Evolutionary conservation across 2,888 invertebrate species (phyloP), one percentile per base, ranked within the genome.

Genomic region (Scotopteryx bipunctaria): DNA sequence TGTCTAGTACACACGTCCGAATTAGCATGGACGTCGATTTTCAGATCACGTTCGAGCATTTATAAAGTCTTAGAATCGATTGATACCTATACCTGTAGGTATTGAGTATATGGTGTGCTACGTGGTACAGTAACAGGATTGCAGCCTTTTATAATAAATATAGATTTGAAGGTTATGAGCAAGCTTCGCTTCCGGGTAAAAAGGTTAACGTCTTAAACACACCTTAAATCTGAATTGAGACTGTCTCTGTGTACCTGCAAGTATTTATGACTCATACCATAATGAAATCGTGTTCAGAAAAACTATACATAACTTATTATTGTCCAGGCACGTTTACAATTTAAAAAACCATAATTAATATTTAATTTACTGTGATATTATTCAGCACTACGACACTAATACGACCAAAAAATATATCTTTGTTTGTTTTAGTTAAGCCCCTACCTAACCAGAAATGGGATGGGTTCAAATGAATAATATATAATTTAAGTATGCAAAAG

Each of bases 151-250:
- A n/a, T n/a, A n/a, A n/a, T n/a, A n/a, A n/a, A n/a, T n/a, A n/a
- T 13, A 41, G 32, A 23, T 21, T 9, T 50, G 76, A 81, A 82
- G 83, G 80, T 71, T 79, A 71, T 63, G 66, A 61, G 47, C 65
- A 47, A 52, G 48, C 58, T 61, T 58, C 53, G 59, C 61, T 82
- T 83, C 83, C 83, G 77, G 69, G 69, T 73, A 53, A 67, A 71
- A 77, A 77, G 76, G 80, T 80, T 73, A 74, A 66, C 72, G 68
- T 60, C 64, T 71, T 43, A n/a, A n/a, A 36, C 57, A 61, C 63
- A 45, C 54, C 46, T 55, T 48, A 52, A 16, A 32, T 46, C 44
- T 32, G 42, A 53, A 16, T 19, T 23, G 17, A n/a, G 9, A 40
- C 27, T 33, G 33, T 33, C 36, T 48, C 53, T 61, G 61, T 42